These are phyloP conservation scores for Cremastinae sp. DNA, from an alignment of 2,888 invertebrate genomes.

Conservation along the genomic window DNA sequence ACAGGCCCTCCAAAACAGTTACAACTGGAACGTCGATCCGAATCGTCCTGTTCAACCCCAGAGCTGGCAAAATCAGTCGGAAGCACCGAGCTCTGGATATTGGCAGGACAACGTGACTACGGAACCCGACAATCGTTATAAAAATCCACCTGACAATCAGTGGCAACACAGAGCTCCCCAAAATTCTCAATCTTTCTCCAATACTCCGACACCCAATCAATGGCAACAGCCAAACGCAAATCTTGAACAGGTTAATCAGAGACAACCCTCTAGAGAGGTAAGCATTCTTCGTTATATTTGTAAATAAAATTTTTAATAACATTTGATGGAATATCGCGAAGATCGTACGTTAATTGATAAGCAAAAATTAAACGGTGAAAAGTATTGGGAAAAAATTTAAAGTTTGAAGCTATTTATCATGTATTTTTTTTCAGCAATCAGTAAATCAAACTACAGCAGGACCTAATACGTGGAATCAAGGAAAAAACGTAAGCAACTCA, in stretches of 20 bases:
- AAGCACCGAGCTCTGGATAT: conserved; percentile 60
- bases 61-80: conserved; percentile 72
- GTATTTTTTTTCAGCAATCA: conserved; percentile 10
- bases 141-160: conserved; percentile 64
- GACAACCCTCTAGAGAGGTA: conserved; percentile 51
- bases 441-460: conserved; percentile 43
- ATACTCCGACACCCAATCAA: conserved; percentile 60
- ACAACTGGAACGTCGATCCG: conserved; percentile 72
- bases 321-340: not conserved
- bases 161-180: conserved; percentile 62
- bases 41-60: conserved; percentile 60
- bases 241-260: conserved; percentile 56
- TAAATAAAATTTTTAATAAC: not conserved
- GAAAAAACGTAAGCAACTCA: conserved; percentile 46
- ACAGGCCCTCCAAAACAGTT: conserved; percentile 64
- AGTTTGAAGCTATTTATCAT: too few species aligned
- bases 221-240: conserved; percentile 70
- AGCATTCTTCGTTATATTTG: not conserved
- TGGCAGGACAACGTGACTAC: conserved; percentile 69
- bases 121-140: conserved; percentile 65
- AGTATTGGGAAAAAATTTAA: too few species aligned
- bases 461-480: conserved; percentile 64
- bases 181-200: conserved; percentile 56
- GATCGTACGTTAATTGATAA: too few species aligned
- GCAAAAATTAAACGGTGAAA: too few species aligned